phyloP scores from a whole-genome alignment of 2,888 invertebrate genomes.

The Timema podura region DNA sequence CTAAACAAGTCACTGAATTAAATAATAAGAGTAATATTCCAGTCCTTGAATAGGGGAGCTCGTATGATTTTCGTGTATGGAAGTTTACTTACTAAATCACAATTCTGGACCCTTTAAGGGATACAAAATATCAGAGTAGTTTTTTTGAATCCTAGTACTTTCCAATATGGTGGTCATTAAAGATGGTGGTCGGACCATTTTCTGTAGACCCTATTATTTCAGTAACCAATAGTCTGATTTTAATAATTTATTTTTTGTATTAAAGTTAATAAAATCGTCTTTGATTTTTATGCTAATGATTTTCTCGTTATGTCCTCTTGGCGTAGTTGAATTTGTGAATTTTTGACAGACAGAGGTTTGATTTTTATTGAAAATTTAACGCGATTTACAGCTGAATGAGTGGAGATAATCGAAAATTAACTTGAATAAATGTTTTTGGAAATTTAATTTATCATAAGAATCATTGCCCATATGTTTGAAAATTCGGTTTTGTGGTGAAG shows the following conservation, averaged over 20 bases:
- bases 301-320: not conserved
- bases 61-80: not conserved
- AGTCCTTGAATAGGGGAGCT: not conserved
- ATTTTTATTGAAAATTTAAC: too few relatives aligned
- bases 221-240: not conserved
- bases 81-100: not conserved
- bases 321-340: not conserved
- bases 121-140: constrained; percentile 2
- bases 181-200: not conserved
- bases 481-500: too few relatives aligned
- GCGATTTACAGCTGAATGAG: too few relatives aligned
- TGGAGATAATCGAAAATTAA: too few relatives aligned
- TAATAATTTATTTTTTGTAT: constrained; percentile 3
- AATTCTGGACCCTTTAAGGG: not conserved
- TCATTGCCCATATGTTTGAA: too few relatives aligned
- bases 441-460: too few relatives aligned
- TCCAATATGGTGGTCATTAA: not conserved
- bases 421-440: too few relatives aligned
- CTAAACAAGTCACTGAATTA: too few relatives aligned
- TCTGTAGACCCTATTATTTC: not conserved
- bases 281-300: not conserved
- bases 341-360: too few relatives aligned
- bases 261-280: not conserved
- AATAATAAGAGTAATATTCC: not conserved
- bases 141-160: constrained; percentile 4